Conservation (phyloP, 2,888 invertebrate genomes). For the Silvanus unidentatus region DNA sequence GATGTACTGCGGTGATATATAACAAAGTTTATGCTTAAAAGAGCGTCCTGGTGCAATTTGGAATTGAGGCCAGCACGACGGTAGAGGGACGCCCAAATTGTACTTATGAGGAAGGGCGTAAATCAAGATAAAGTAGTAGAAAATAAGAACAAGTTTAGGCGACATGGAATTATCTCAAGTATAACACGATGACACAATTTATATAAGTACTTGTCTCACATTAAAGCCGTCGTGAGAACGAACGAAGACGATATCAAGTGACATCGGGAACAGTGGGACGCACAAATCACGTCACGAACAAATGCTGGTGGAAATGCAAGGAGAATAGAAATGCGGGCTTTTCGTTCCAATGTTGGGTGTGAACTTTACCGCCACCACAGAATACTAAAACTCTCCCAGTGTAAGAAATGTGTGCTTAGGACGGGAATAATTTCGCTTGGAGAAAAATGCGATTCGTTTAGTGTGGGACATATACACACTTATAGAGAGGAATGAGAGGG, state of each 20-base stretch:
- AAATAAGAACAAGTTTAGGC: constrained; percentile 22
- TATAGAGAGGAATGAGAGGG: constrained; percentile 14
- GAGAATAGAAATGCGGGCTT: constrained; percentile 45
- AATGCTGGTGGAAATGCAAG: constrained; percentile 44
- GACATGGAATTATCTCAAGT: constrained; percentile 38
- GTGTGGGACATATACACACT: constrained; percentile 18
- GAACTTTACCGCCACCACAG: constrained; percentile 38
- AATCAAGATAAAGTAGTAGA: constrained; percentile 25
- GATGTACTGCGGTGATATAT: too few species aligned
- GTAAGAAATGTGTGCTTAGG: constrained; percentile 44
- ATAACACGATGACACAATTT: constrained; percentile 43
- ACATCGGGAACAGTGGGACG: constrained; percentile 39
- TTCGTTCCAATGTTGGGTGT: constrained; percentile 16
- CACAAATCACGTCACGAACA: constrained; percentile 48
- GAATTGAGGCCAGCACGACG: too few species aligned
- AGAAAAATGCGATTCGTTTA: constrained; percentile 41
- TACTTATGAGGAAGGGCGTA: constrained; percentile 6
- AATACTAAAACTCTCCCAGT: constrained; percentile 40
- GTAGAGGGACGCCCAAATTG: neutral
- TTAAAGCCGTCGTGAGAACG: constrained; percentile 40
- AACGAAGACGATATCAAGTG: constrained; percentile 40
- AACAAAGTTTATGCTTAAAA: too few species aligned
- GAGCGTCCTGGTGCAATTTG: too few species aligned
- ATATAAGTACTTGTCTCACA: constrained; percentile 42
- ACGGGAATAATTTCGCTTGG: constrained; percentile 41